Evolutionary conservation across 2,888 invertebrate species (phyloP).

Genomic region (Gari tellinella): DNA sequence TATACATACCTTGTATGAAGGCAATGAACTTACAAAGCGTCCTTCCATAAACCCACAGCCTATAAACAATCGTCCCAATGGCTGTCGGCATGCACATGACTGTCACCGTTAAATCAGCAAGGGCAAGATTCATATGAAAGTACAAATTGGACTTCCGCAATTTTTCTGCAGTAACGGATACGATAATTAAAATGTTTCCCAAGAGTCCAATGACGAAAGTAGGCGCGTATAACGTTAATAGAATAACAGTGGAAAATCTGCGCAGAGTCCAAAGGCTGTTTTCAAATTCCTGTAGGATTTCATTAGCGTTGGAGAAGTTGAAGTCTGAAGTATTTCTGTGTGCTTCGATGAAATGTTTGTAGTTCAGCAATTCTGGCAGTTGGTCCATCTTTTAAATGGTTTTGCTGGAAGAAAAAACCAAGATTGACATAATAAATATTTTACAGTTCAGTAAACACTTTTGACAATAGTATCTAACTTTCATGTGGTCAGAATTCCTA

Average conservation of each 20-base stretch:
- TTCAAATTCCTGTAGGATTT: constrained; percentile 68
- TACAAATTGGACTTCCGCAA: constrained; percentile 86
- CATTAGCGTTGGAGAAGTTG: constrained; percentile 66
- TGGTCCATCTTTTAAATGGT: constrained; percentile 62
- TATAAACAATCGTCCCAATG: constrained; percentile 84
- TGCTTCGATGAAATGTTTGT: constrained; percentile 59
- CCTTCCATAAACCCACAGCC: constrained; percentile 87
- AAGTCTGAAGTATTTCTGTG: constrained; percentile 43
- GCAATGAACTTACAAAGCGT: constrained; percentile 78
- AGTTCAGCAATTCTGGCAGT: constrained; percentile 61
- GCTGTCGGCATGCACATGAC: constrained; percentile 92
- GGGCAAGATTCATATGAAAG: constrained; percentile 90
- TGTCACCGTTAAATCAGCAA: constrained; percentile 92
- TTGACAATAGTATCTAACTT: too few species aligned
- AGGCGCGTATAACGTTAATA: constrained; percentile 76
- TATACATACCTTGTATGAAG: constrained; percentile 79
- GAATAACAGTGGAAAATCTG: constrained; percentile 70
- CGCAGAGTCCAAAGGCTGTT: constrained; percentile 60
- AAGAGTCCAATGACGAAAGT: constrained; percentile 76
- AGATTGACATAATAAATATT: too few species aligned
- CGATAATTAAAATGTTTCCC: constrained; percentile 80
- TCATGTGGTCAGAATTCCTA: too few species aligned
- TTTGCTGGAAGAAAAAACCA: too few species aligned
- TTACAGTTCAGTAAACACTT: too few species aligned
- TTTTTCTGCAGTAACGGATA: constrained; percentile 72